Base-by-base conservation (phyloP, 2,113 vertebrate genomes). In the Ivindomyrus marchei region DNA sequence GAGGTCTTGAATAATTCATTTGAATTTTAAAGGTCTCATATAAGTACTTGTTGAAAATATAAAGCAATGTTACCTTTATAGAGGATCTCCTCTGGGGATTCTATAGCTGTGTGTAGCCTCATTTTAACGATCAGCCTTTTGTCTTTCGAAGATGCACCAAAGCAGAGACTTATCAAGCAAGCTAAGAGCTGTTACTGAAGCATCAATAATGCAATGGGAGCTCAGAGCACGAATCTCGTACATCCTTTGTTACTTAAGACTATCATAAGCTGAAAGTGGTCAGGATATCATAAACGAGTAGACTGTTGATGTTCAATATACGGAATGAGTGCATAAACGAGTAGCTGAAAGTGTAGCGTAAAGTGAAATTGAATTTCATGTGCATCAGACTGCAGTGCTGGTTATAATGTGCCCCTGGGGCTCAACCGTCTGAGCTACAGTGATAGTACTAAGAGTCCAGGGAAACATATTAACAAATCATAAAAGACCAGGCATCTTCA, bases 1-100 rank as follows among this genome's bases (percentile, higher is more conserved):
- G 91, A 91, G 46, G 85, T 46, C 85, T 90, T 94, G 90, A 94
- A 94, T 94, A 93, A 95, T 94, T 91, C 77, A 95, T 92, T n/a
- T 90, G 31, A 42, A 93, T 88, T 92, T 92, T 92, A 93, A 94
- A 93, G 92, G 86, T 53, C 89, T 93, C 31, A 9, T 93, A 92
- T 88, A 92, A 91, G 89, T 74, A 88, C 88, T 88, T 93, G 92
- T 93, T 93, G 88, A 89, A 87, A 92, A 91, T 92, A 93, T 94
- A 80, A 94, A 94, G 93, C 92, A 90, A 93, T 83, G 21, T 92
- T 92, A 92, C 89, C 13, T 89, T 80, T 74, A 87, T 47, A 47
- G 77, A 47, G 47, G 27, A 10, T 85, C 74, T 90, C 70, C 21
- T 46, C 36, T n/a, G 83, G 83, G 83, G 83, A 27, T n/a, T 85